phyloP scores from a whole-genome alignment of 2,888 invertebrate species.

The Flexamia atlantica region DNA sequence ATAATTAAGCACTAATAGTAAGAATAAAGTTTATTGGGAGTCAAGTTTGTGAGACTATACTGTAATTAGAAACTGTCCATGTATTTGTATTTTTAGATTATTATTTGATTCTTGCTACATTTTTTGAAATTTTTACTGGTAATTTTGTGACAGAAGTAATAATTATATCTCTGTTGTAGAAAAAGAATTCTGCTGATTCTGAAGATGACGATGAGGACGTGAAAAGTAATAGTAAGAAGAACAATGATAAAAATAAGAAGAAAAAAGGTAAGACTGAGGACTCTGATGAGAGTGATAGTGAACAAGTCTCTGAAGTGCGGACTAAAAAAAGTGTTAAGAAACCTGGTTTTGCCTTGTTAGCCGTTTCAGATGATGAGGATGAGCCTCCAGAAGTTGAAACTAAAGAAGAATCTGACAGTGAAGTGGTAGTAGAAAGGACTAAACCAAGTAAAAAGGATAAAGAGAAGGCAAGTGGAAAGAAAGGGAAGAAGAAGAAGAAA shows the following conservation, averaged over 20 bases:
- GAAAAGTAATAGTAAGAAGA: conserved; percentile 48
- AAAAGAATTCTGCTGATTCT: conserved; percentile 57
- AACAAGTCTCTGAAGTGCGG: conserved; percentile 73
- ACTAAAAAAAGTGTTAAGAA: conserved; percentile 72
- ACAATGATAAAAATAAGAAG: conserved; percentile 62
- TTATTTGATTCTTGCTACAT: no score
- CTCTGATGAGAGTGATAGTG: conserved; percentile 72
- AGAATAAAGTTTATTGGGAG: no score
- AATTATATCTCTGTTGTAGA: conserved; percentile 59
- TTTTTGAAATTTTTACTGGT: no score
- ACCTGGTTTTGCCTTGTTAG: conserved; percentile 68
- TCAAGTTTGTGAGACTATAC: no score
- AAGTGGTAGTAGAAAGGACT: conserved; percentile 60
- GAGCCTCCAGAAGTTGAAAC: conserved; percentile 63
- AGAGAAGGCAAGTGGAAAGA: conserved; percentile 65
- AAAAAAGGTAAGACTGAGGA: conserved; percentile 71
- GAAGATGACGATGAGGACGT: conserved; percentile 63
- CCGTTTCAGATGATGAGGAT: conserved; percentile 68
- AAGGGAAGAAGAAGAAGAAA: conserved; percentile 80
- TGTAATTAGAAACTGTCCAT: no score
- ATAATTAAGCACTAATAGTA: no score
- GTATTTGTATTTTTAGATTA: no score
- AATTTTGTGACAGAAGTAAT: no score
- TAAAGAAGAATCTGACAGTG: conserved; percentile 68
- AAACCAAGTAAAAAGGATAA: conserved; percentile 62